These are phyloP conservation scores for Nomia melanderi DNA, from an alignment of 1,140 invertebrate genomes.

Conservation along the genomic window DNA sequence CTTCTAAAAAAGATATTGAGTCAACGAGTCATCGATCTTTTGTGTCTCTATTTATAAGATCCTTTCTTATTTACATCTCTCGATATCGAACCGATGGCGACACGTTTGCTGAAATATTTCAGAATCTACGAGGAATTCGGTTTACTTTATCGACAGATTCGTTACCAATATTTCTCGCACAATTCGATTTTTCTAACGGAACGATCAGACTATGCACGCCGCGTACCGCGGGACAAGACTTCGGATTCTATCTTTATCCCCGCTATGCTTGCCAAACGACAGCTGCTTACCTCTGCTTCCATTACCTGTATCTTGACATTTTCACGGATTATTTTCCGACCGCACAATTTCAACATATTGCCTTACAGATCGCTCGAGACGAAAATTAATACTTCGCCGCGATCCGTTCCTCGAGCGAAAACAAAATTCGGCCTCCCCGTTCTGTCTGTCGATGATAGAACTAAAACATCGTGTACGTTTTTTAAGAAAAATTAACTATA, in stretches of 20 bases:
- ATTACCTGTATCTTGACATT: constrained; percentile 58
- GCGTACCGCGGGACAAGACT: constrained; percentile 53
- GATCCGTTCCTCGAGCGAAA: background rate
- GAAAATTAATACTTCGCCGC: constrained; percentile 26
- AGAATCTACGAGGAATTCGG: background rate
- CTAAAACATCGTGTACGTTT: too few species aligned
- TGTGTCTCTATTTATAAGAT: too few species aligned
- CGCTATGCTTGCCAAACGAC: constrained; percentile 66
- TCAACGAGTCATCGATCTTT: too few species aligned
- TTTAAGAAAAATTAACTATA: too few species aligned
- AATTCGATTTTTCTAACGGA: constrained; percentile 20
- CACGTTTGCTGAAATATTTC: background rate
- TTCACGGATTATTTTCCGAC: constrained; percentile 47
- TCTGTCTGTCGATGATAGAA: too few species aligned
- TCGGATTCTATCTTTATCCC: constrained; percentile 68
- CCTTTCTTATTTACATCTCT: too few species aligned
- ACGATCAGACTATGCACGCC: constrained; percentile 49
- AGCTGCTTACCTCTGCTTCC: constrained; percentile 61
- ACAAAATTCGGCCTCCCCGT: too few species aligned
- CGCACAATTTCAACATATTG: constrained; percentile 26
- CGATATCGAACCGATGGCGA: too few species aligned
- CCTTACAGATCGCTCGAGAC: constrained; percentile 3
- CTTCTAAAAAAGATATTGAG: too few species aligned
- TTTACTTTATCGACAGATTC: background rate
- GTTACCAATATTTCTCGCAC: background rate